Evolutionary conservation across 2,113 vertebrate species (phyloP).

Genomic region (Corydoras sp.): DNA sequence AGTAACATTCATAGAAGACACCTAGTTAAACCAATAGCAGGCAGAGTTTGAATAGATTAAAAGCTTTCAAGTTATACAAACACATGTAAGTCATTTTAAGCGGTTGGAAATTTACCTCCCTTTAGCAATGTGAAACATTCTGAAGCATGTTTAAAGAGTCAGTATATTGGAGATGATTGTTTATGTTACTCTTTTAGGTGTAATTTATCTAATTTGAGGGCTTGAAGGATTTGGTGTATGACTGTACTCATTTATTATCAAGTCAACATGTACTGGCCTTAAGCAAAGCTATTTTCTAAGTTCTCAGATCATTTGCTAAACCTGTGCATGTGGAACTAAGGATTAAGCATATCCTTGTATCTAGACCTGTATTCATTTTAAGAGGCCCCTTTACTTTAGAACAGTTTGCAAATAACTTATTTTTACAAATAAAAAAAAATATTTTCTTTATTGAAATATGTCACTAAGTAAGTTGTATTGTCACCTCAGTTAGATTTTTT

Average conservation of each 20-base stretch:
- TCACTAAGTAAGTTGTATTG: no score
- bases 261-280: conserved; percentile 45
- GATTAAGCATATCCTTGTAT: conserved; percentile 70
- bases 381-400: conserved; percentile 12
- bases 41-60: background rate
- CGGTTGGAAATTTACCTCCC: background rate
- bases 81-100: conserved; percentile 2
- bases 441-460: no score
- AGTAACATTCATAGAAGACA: background rate
- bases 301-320: conserved; percentile 21
- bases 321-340: conserved; percentile 52
- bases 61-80: conserved; percentile 2
- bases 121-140: background rate
- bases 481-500: no score
- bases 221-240: conserved; percentile 35
- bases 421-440: no score
- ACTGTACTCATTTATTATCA: conserved; percentile 55
- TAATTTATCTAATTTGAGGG: conserved; percentile 51
- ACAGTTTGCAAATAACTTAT: no score
- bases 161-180: background rate
- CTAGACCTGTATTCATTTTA: conserved; percentile 50
- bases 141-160: background rate
- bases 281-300: conserved; percentile 43
- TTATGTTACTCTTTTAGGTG: conserved; percentile 46
- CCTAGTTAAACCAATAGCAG: background rate